Percentiles rank a stretch among this genome's conserved stretches.
phyloP scores from a whole-genome alignment of 1,140 invertebrate species.

The Leguminivora glycinivorella region DNA sequence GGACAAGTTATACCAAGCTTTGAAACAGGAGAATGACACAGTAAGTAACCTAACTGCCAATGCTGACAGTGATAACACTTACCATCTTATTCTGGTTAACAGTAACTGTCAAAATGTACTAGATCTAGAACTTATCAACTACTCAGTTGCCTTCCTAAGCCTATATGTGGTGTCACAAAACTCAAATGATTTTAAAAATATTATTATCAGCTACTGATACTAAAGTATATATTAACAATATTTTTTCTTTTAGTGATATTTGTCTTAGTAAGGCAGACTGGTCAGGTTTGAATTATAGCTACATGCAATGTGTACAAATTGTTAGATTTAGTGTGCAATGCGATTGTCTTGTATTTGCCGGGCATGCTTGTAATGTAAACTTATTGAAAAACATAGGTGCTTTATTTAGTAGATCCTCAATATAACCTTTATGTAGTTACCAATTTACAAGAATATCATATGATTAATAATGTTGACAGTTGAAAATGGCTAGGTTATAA shows the following conservation, averaged over 20 bases:
- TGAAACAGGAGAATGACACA: conserved; percentile 69
- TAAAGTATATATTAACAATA: too few species aligned
- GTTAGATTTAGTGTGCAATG: background rate
- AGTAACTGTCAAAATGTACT: background rate
- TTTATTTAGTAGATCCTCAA: background rate
- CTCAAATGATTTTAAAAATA: too few species aligned
- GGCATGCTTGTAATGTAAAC: background rate
- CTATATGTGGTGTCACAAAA: too few species aligned
- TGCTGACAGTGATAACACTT: background rate
- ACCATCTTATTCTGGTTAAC: background rate
- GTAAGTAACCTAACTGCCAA: conserved; percentile 50
- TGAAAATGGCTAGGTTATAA: too few species aligned
- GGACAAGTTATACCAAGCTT: conserved; percentile 57
- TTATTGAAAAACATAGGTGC: background rate
- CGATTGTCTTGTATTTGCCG: background rate
- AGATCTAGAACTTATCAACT: too few species aligned
- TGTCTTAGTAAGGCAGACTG: too few species aligned
- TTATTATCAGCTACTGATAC: too few species aligned
- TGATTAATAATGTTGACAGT: too few species aligned
- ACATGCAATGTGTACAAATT: background rate
- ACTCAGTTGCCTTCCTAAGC: too few species aligned
- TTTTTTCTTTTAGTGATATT: too few species aligned
- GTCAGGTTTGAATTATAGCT: background rate
- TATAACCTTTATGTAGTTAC: too few species aligned
- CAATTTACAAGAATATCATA: too few species aligned